Conservation (phyloP, 2,113 vertebrate genomes). For the Macaca nemestrina region DNA sequence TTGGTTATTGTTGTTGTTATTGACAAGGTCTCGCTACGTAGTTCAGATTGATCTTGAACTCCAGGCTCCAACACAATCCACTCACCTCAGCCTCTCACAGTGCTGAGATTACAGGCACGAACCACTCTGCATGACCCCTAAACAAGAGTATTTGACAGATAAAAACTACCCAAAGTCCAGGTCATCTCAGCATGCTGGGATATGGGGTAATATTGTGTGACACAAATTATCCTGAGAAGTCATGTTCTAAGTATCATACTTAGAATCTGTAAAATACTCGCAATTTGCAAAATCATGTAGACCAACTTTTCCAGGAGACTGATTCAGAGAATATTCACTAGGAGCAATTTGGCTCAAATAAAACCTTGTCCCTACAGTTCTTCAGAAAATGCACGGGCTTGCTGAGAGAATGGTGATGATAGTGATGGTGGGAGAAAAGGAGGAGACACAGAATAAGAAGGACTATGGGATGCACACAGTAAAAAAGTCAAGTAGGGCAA, state of each 20-base stretch:
- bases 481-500: neutral
- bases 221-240: neutral
- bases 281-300: conserved; percentile 3
- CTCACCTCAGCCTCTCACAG: too few species aligned
- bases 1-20: too few species aligned
- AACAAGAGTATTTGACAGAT: neutral
- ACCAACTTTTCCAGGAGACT: neutral
- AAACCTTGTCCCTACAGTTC: neutral
- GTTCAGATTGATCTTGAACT: too few species aligned
- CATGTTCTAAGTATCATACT: neutral
- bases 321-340: neutral
- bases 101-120: too few species aligned
- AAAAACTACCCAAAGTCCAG: neutral
- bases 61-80: too few species aligned
- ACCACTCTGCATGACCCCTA: too few species aligned
- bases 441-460: neutral
- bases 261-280: neutral
- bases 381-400: neutral
- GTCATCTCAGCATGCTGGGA: neutral
- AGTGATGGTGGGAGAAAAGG: neutral
- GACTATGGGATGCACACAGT: neutral
- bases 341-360: neutral
- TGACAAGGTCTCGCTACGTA: too few species aligned
- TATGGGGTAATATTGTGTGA: neutral
- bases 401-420: neutral